Conservation (phyloP, 2,797 vertebrate species). For the Enteromius viviparus region DNA sequence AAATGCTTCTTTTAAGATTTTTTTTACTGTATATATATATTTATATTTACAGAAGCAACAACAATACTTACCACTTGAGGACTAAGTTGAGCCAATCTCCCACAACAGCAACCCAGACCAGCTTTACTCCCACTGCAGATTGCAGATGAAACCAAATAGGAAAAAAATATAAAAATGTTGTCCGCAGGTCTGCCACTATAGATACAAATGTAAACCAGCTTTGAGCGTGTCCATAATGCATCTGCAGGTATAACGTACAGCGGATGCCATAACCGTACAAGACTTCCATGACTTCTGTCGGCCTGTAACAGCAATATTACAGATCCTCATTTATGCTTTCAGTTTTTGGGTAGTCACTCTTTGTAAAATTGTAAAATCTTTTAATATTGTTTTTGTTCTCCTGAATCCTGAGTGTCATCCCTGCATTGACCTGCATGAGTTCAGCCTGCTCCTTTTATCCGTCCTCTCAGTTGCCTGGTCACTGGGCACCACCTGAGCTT, state of each 20-base stretch:
- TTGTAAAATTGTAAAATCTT: neutral
- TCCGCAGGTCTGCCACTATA: conserved; percentile 80
- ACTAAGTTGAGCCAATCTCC: conserved; percentile 89
- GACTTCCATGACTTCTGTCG: conserved; percentile 71
- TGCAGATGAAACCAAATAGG: conserved; percentile 84
- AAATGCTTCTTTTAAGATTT: neutral
- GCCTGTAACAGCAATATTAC: neutral
- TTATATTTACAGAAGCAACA: neutral
- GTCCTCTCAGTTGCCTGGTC: conserved; percentile 17
- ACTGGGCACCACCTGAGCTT: conserved; percentile 37
- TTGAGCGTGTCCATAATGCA: conserved; percentile 76
- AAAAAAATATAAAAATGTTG: conserved; percentile 83
- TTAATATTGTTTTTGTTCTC: neutral
- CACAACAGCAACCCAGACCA: conserved; percentile 87
- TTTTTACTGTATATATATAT: neutral
- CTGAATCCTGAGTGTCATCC: neutral
- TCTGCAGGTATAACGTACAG: conserved; percentile 78
- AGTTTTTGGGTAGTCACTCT: neutral
- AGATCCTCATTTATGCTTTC: neutral
- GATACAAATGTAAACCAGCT: conserved; percentile 84
- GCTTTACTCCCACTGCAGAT: conserved; percentile 78
- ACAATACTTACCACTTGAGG: conserved; percentile 83
- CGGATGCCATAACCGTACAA: conserved; percentile 77
- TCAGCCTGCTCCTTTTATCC: conserved; percentile 39
- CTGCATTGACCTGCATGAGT: neutral